A percentile compares a stretch with the other conserved stretches of the same genome.
These are phyloP conservation scores for Lemur catta DNA, from an alignment of 2,797 vertebrate species.

Conservation along the genomic window DNA sequence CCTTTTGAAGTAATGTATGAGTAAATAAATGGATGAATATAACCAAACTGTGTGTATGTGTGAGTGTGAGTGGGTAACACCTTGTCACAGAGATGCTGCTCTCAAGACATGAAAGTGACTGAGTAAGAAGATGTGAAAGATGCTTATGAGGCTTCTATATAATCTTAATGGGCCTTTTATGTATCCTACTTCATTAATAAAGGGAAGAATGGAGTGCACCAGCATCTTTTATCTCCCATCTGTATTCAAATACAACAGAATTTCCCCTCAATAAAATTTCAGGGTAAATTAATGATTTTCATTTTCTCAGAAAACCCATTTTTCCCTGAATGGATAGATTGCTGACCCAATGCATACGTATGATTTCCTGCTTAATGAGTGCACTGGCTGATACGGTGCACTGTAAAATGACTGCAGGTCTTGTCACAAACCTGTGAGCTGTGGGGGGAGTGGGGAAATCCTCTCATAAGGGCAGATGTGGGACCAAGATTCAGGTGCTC, in stretches of 20 bases:
- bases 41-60: background rate
- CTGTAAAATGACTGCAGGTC: constrained; percentile 11
- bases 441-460: background rate
- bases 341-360: constrained; percentile 37
- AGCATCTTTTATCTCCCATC: constrained; percentile 69
- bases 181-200: constrained; percentile 71
- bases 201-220: constrained; percentile 47
- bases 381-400: background rate
- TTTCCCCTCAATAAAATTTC: constrained; percentile 63
- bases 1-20: background rate
- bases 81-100: constrained; percentile 45
- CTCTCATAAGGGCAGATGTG: background rate
- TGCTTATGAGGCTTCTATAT: constrained; percentile 59
- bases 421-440: background rate
- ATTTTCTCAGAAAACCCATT: constrained; percentile 66
- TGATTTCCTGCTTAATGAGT: constrained; percentile 53
- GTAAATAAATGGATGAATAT: background rate
- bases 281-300: constrained; percentile 73
- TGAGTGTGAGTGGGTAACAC: background rate
- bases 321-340: constrained; percentile 60
- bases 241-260: constrained; percentile 66
- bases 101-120: constrained; percentile 60
- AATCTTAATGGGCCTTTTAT: constrained; percentile 73
- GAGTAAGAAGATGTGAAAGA: constrained; percentile 62
- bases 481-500: background rate